phyloP scores from a whole-genome alignment of 2,113 vertebrate species.

The Pardalotus punctatus region DNA sequence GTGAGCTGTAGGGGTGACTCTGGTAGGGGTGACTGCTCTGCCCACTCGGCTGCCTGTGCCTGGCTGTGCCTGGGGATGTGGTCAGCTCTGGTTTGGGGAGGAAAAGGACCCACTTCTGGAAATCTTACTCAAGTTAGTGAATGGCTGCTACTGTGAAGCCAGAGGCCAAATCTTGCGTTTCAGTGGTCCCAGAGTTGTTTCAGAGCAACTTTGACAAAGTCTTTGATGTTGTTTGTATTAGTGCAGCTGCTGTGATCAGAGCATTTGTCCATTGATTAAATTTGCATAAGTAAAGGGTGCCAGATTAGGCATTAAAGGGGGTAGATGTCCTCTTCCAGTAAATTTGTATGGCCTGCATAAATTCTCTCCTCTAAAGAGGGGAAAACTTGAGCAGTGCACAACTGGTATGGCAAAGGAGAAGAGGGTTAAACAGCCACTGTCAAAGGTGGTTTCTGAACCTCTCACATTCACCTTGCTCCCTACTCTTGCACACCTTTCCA shows the following conservation, averaged over 20 bases:
- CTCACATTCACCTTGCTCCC: neutral
- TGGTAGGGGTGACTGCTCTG: neutral
- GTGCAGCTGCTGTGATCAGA: neutral
- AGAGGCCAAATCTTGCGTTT: neutral
- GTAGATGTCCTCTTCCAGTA: neutral
- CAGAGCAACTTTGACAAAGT: neutral
- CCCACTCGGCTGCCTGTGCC: neutral
- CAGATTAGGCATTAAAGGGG: neutral
- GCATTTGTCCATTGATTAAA: conserved; percentile 17
- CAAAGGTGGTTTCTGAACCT: neutral
- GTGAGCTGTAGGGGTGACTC: too few relatives aligned
- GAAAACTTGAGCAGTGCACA: neutral
- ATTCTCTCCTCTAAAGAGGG: neutral
- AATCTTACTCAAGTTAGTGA: neutral
- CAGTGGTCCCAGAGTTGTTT: neutral
- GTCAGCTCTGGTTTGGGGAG: neutral
- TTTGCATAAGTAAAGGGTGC: conserved; percentile 40
- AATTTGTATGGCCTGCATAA: neutral
- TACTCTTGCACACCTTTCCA: neutral
- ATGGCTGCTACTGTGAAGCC: neutral
- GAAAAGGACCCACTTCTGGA: neutral
- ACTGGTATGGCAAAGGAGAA: neutral
- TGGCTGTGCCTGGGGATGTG: neutral
- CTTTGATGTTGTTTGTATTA: conserved; percentile 37
- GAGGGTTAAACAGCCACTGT: neutral